phyloP scores from a whole-genome alignment of 1,140 invertebrate species.

The Notospermus geniculatus region DNA sequence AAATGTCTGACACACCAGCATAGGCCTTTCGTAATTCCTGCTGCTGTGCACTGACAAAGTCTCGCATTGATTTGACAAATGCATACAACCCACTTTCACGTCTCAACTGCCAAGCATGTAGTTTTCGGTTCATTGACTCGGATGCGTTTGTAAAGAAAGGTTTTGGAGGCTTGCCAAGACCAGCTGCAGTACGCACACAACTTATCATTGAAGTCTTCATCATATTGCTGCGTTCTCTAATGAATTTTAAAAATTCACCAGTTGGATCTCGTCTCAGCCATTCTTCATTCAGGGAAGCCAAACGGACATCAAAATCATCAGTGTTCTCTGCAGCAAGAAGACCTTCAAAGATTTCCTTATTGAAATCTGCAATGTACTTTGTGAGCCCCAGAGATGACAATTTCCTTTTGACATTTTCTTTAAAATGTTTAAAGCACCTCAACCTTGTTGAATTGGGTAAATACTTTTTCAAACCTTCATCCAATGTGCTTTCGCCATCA shows the following conservation, averaged over 20 bases:
- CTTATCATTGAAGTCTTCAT: background rate
- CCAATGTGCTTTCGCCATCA: background rate
- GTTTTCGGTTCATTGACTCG: background rate
- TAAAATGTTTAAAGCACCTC: background rate
- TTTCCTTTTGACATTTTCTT: background rate
- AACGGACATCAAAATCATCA: background rate
- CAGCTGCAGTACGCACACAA: background rate
- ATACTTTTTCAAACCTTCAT: background rate
- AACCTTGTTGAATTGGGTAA: background rate
- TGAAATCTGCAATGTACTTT: background rate
- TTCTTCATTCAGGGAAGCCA: background rate
- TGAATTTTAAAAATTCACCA: background rate
- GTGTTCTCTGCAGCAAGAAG: background rate
- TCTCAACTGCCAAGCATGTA: background rate
- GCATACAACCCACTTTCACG: background rate
- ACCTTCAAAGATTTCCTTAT: background rate
- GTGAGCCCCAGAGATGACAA: background rate
- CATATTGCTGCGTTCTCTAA: background rate
- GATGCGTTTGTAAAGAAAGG: background rate
- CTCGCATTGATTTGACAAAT: background rate
- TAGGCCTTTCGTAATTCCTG: background rate
- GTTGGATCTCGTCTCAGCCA: background rate
- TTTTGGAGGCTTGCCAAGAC: background rate
- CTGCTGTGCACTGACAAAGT: background rate
- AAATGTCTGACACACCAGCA: background rate